A percentile compares a stretch with the other conserved stretches of the same genome.
Evolutionary conservation across 2,888 invertebrate species (phyloP).

Genomic region (Euzophera pinguis): DNA sequence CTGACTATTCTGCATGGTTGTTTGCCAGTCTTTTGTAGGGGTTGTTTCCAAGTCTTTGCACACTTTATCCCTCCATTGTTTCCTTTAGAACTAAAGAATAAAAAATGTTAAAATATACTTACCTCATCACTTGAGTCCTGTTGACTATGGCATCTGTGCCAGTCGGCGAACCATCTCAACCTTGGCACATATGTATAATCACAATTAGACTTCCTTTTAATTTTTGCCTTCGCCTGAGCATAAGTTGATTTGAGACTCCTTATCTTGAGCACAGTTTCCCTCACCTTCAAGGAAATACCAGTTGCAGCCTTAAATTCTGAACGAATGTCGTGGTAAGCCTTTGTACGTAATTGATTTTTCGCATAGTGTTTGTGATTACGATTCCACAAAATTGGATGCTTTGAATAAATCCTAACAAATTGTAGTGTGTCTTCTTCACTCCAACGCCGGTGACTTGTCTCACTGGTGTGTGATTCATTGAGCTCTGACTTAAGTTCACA

Average conservation of each 20-base stretch:
- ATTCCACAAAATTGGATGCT: not conserved
- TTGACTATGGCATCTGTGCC: not conserved
- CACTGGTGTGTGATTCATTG: not conserved
- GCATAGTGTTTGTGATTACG: not conserved
- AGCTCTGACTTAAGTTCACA: not conserved
- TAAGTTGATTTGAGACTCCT: not conserved
- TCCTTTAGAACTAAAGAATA: no score
- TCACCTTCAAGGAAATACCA: not conserved
- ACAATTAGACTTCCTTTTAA: not conserved
- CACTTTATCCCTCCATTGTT: no score
- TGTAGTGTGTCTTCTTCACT: not conserved
- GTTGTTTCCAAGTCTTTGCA: no score
- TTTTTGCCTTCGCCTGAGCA: not conserved
- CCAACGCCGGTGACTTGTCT: not conserved
- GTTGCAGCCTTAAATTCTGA: not conserved
- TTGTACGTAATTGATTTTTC: not conserved
- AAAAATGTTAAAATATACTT: no score
- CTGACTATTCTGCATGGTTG: no score
- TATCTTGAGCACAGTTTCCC: not conserved
- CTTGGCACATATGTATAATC: not conserved
- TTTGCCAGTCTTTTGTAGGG: no score
- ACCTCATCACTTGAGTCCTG: not conserved
- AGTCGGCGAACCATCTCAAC: constrained; percentile 1
- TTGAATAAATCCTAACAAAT: not conserved
- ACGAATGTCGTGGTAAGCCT: not conserved